Evolutionary conservation across 2,797 vertebrate species (phyloP), one percentile per base, ranked within the genome.

Genomic region (Trematomus bernacchii): DNA sequence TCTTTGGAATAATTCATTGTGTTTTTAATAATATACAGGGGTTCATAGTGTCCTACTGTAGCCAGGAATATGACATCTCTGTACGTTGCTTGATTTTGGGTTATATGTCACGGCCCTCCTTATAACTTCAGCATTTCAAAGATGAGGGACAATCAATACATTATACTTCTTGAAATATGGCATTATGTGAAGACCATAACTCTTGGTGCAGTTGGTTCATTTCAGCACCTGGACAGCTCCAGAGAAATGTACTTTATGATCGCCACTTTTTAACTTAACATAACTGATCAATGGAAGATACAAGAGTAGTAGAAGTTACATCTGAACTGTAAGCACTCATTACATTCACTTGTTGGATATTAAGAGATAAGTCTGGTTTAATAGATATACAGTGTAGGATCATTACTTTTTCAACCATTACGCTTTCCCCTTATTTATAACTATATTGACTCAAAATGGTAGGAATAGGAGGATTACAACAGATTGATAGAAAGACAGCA

Each of bases 151-250:
- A 16, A 1, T 18, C 6, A 19, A 3, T 48, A 6, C 47, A 72
- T 63, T 4, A 10, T n/a, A 0, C n/a, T 61, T n/a, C 3, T 40
- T 47, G 4, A 46, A 53, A 6, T 21, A 8, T 23, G 23, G 3
- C 46, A 19, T 52, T 44, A 21, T 51, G 15, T 23, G 15, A 51
- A 50, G 11, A 42, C 55, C 15, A 27, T 27, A 10, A n/a, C 27
- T 14, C 9, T 37, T 11, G 3, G 10, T 27, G 8, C 11, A 53
- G 14, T 6, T 18, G 10, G 10, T 37, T 62, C 0, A 30, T 83
- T 87, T 85, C 82, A 85, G 79, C 77, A 76, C 74, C 46, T 1
- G 80, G 79, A 82, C 77, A 78, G 77, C 77, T 77, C 71, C 11
- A 16, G 2, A 23, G 9, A 3, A n/a, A 3, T 52, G n/a, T 19